Evolutionary conservation across 2,888 invertebrate genomes (phyloP).

Genomic region (Psococerastis gibbosa): DNA sequence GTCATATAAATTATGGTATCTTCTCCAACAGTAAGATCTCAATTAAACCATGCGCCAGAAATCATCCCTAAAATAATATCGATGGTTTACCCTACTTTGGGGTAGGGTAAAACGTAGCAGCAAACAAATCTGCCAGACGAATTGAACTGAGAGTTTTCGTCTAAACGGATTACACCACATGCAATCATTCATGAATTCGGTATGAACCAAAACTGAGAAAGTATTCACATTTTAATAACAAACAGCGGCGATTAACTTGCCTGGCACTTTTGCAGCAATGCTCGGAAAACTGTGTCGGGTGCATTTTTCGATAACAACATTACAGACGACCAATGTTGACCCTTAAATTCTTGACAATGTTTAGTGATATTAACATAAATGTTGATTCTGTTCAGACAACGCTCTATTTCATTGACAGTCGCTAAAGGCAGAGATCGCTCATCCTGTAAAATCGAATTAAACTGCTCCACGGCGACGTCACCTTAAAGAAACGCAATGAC

Average conservation of each 20-base stretch:
- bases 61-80: no score
- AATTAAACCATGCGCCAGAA: no score
- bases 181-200: no score
- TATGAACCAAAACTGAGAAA: no score
- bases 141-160: background rate
- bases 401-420: background rate
- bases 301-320: background rate
- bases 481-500: background rate
- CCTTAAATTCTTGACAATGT: background rate
- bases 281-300: background rate
- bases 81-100: no score
- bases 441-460: slow-evolving; percentile 1
- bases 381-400: background rate
- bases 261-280: background rate
- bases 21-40: no score
- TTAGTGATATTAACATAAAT: background rate
- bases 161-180: no score
- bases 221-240: no score
- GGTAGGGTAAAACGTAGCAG: no score
- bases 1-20: no score
- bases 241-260: background rate
- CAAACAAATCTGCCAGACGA: background rate
- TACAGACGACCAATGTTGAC: background rate
- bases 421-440: background rate
- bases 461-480: background rate